Evolutionary conservation across 2,797 vertebrate species (phyloP).

Genomic region (Parauchenoglanis ngamensis): DNA sequence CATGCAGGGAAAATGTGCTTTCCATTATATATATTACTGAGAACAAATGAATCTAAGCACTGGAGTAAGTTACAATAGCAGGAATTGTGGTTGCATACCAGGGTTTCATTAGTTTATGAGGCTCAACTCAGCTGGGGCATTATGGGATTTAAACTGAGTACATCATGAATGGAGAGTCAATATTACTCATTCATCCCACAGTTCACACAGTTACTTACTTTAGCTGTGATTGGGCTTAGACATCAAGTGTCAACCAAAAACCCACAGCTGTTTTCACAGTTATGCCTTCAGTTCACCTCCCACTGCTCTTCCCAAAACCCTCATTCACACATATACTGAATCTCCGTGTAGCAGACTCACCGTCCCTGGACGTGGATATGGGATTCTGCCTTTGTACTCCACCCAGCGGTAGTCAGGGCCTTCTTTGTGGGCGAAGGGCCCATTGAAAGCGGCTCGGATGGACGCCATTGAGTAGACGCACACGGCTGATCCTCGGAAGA

Average conservation of each 20-base stretch:
- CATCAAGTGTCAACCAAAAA: background rate
- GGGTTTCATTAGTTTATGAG: background rate
- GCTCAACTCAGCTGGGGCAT: background rate
- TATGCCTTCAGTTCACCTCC: background rate
- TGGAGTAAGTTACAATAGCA: background rate
- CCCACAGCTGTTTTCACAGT: background rate
- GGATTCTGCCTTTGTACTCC: slow-evolving; percentile 82
- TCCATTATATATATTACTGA: background rate
- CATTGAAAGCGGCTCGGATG: slow-evolving; percentile 82
- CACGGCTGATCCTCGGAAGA: slow-evolving; percentile 83
- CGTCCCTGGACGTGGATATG: slow-evolving; percentile 85
- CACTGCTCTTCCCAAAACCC: background rate
- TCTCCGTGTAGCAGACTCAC: slow-evolving; percentile 66
- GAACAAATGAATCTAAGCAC: background rate
- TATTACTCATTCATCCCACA: background rate
- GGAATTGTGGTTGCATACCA: background rate
- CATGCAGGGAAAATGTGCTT: background rate
- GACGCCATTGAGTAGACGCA: slow-evolving; percentile 84
- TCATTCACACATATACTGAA: slow-evolving; percentile 10
- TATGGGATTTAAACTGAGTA: background rate
- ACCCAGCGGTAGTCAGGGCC: slow-evolving; percentile 84
- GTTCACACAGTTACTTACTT: background rate
- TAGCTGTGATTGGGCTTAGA: background rate
- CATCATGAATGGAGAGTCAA: background rate
- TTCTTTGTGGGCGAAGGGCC: slow-evolving; percentile 85